phyloP scores from a whole-genome alignment of 2,113 vertebrate genomes.

The Malurus melanocephalus region DNA sequence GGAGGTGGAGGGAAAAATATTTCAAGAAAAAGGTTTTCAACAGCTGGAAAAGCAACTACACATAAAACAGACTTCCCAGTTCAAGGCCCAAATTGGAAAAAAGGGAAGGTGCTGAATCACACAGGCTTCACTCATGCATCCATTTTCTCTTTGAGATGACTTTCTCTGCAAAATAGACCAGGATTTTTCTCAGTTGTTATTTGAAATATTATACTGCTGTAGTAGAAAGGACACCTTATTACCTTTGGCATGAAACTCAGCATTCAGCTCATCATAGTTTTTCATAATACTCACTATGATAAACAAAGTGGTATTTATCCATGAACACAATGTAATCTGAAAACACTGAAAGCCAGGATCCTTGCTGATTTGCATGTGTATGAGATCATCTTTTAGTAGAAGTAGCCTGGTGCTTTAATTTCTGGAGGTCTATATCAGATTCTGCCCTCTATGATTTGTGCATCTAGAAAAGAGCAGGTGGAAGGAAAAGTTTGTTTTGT shows the following conservation, averaged over 20 bases:
- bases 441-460: background rate
- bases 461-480: background rate
- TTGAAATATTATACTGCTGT: background rate
- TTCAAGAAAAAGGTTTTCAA: conserved; percentile 25
- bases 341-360: background rate
- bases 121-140: background rate
- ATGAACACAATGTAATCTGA: background rate
- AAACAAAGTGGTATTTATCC: background rate
- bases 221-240: background rate
- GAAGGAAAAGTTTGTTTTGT: background rate
- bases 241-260: background rate
- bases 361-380: background rate
- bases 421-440: background rate
- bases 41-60: conserved; percentile 34
- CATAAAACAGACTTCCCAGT: background rate
- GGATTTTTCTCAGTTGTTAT: background rate
- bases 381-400: background rate
- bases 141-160: background rate
- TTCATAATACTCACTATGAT: background rate
- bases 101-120: background rate
- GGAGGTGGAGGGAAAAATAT: background rate
- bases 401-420: background rate
- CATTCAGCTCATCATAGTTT: background rate
- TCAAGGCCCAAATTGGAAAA: background rate
- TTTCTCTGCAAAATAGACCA: background rate